Percentiles rank a stretch among this genome's conserved stretches.
Conservation (phyloP, 2,113 vertebrate species). For the Alosa alosa region DNA sequence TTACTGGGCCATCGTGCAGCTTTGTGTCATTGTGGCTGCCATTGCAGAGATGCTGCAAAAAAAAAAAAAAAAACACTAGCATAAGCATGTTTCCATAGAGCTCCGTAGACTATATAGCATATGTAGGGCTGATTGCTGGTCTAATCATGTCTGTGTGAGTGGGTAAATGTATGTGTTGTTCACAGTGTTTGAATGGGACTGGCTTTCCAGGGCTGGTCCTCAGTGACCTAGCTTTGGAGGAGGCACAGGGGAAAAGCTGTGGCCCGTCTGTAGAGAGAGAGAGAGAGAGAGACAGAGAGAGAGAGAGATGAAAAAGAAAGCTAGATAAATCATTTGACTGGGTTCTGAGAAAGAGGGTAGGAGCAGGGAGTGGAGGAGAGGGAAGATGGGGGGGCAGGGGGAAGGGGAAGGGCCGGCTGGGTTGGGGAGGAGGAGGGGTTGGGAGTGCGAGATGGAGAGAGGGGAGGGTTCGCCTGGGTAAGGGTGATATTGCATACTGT, state of each 20-base stretch:
- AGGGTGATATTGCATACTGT: constrained; percentile 73
- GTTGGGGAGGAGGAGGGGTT: constrained; percentile 11
- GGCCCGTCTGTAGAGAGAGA: constrained; percentile 49
- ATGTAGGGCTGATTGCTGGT: background rate
- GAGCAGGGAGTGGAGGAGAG: constrained; percentile 46
- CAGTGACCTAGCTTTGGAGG: constrained; percentile 30
- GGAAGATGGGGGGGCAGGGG: background rate
- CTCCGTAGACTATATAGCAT: background rate
- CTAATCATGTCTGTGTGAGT: constrained; percentile 6
- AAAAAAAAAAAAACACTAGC: background rate
- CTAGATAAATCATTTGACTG: constrained; percentile 51
- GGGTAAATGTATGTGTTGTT: background rate
- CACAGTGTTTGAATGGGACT: background rate
- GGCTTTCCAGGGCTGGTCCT: constrained; percentile 2
- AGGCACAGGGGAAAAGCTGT: constrained; percentile 26
- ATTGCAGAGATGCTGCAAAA: background rate
- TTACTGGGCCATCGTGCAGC: background rate
- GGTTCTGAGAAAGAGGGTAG: constrained; percentile 42
- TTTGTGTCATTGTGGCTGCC: constrained; percentile 1
- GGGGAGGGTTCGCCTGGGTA: constrained; percentile 58
- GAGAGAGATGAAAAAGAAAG: constrained; percentile 40
- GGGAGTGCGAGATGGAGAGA: constrained; percentile 34
- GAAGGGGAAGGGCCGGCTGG: constrained; percentile 39
- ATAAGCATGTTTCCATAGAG: background rate
- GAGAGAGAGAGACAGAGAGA: constrained; percentile 45